A percentile compares a stretch with the other conserved stretches of the same genome.
Evolutionary conservation across 2,888 invertebrate species (phyloP).

Genomic region (Stenolophus ochropezus): DNA sequence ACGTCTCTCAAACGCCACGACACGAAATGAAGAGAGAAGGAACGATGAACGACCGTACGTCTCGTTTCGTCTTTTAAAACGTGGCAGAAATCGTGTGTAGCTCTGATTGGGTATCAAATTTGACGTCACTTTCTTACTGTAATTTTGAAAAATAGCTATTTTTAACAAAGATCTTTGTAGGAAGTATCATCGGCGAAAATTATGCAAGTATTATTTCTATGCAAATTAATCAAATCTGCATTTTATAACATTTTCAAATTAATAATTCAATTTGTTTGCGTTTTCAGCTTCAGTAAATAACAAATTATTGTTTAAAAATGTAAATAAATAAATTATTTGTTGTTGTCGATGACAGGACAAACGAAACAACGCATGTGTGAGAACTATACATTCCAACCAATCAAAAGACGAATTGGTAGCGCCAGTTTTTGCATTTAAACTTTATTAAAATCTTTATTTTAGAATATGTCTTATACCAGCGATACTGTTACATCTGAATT

Average conservation of each 20-base stretch:
- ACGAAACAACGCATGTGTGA: constrained; percentile 1
- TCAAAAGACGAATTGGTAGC: constrained; percentile 32
- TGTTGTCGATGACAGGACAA: not conserved
- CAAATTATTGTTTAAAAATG: constrained; percentile 4
- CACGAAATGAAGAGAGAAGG: constrained; percentile 66
- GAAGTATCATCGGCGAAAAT: constrained; percentile 23
- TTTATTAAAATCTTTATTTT: not conserved
- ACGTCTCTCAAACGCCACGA: constrained; percentile 60
- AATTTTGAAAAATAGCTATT: constrained; percentile 56
- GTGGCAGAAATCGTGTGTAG: constrained; percentile 83
- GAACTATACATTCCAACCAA: constrained; percentile 30
- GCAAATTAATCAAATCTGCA: not conserved
- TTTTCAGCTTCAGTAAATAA: constrained; percentile 21
- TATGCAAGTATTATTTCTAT: constrained; percentile 37
- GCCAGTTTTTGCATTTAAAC: not conserved
- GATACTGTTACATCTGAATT: constrained; percentile 82
- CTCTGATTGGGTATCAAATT: constrained; percentile 76
- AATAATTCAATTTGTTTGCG: not conserved
- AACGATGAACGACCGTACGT: constrained; percentile 62
- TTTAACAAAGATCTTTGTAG: constrained; percentile 19
- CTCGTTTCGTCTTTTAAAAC: constrained; percentile 70
- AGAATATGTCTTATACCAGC: too few relatives aligned
- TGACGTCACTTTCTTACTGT: constrained; percentile 51
- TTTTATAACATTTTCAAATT: not conserved
- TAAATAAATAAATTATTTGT: constrained; percentile 23